These are phyloP conservation scores for Drosophila tanythrix DNA, from an alignment of 2,888 invertebrate species.

Conservation along the genomic window DNA sequence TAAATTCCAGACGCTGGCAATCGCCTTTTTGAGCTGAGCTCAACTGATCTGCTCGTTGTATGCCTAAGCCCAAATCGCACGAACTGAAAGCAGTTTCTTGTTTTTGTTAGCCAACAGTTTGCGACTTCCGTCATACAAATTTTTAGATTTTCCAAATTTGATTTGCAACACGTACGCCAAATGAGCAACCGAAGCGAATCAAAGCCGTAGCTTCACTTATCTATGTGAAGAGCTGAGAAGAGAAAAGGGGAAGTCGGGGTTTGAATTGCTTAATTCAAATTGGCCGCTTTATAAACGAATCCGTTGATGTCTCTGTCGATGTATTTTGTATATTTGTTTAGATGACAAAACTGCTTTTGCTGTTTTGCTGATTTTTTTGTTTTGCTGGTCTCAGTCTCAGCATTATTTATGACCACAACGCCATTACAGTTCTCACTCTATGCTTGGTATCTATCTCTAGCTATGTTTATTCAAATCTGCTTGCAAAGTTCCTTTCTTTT, in stretches of 20 bases:
- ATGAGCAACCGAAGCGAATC: conserved; percentile 14
- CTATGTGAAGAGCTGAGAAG: conserved; percentile 1
- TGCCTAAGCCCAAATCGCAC: conserved; percentile 30
- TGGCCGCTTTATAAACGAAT: conserved; percentile 46
- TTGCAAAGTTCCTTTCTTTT: conserved; percentile 10
- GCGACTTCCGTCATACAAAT: conserved; percentile 60
- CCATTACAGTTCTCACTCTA: conserved; percentile 69
- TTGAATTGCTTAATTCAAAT: conserved; percentile 54
- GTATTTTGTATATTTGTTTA: conserved; percentile 30
- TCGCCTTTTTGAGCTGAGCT: conserved; percentile 26
- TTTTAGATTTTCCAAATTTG: conserved; percentile 53
- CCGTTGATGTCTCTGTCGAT: conserved; percentile 60
- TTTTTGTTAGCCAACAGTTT: conserved; percentile 3
- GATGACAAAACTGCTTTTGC: conserved; percentile 37
- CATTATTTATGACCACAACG: conserved; percentile 60
- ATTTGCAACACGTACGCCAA: conserved; percentile 67
- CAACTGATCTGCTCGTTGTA: conserved; percentile 8
- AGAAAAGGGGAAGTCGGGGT: not conserved
- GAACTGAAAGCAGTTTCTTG: conserved; percentile 21
- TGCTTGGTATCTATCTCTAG: conserved; percentile 5
- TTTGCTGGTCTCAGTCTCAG: conserved; percentile 17
- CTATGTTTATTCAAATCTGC: conserved; percentile 66
- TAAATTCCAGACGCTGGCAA: conserved; percentile 4
- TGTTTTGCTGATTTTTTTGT: not conserved
- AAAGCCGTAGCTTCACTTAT: not conserved